These are phyloP conservation scores for Pampus argenteus DNA, from an alignment of 2,797 vertebrate genomes.

Conservation along the genomic window DNA sequence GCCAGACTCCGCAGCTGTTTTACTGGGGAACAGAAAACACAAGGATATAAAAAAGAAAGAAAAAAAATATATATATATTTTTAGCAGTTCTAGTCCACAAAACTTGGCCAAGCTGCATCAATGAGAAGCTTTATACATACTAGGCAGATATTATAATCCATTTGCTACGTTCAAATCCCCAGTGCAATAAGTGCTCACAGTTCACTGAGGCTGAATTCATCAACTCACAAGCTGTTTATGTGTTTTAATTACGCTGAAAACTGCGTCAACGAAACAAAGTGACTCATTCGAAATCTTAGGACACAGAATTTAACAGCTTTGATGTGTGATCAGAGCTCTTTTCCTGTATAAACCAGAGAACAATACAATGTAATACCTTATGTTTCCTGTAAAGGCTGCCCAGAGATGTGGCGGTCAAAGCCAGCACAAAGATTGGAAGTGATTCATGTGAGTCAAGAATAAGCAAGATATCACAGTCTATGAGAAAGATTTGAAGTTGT, in stretches of 20 bases:
- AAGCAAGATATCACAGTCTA: conserved; percentile 9
- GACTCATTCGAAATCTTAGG: background rate
- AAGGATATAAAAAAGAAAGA: conserved; percentile 36
- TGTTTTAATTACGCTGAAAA: background rate
- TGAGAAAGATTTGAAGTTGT: background rate
- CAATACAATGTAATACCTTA: conserved; percentile 8
- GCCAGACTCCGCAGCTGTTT: conserved; percentile 46
- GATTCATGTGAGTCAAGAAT: conserved; percentile 24
- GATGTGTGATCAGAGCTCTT: conserved; percentile 30
- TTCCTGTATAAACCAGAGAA: conserved; percentile 23
- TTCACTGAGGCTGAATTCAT: conserved; percentile 40
- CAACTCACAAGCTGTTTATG: conserved; percentile 37
- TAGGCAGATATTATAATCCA: conserved; percentile 52
- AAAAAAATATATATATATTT: conserved; percentile 33
- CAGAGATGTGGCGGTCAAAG: conserved; percentile 5
- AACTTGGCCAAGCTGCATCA: conserved; percentile 43
- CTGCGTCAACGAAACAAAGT: background rate
- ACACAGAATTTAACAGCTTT: conserved; percentile 32
- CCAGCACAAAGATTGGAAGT: background rate
- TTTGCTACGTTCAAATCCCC: conserved; percentile 33
- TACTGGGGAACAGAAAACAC: conserved; percentile 39
- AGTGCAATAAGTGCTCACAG: conserved; percentile 23
- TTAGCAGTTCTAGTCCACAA: conserved; percentile 31
- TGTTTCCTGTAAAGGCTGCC: conserved; percentile 10
- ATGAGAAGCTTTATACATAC: conserved; percentile 35